Percentiles rank a stretch among this genome's conserved stretches.
Evolutionary conservation across 2,797 vertebrate genomes (phyloP).

Genomic region (Cirrhinus mrigala): DNA sequence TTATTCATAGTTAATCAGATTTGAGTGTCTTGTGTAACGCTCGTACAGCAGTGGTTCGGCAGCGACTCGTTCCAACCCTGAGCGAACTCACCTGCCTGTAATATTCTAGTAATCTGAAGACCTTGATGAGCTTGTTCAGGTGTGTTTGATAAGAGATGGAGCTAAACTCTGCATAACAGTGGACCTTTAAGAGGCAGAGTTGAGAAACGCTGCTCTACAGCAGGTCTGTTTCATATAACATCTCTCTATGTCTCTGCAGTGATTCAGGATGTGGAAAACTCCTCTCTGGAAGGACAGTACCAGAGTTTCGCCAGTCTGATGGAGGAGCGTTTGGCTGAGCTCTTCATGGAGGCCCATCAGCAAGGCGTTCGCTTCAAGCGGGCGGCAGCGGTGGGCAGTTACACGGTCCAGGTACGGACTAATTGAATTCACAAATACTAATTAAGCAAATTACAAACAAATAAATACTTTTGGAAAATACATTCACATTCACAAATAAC

Average conservation of each 20-base stretch:
- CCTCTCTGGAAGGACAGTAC: constrained; percentile 89
- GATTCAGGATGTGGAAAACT: constrained; percentile 93
- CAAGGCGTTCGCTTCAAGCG: constrained; percentile 89
- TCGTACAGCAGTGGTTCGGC: not conserved
- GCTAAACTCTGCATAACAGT: not conserved
- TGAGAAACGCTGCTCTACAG: not conserved
- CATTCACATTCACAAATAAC: too few relatives aligned
- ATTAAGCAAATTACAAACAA: not conserved
- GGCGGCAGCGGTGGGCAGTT: constrained; percentile 90
- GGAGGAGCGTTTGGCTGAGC: constrained; percentile 93
- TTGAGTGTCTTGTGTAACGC: not conserved
- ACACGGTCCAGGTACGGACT: constrained; percentile 91
- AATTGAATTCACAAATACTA: not conserved
- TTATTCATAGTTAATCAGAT: not conserved
- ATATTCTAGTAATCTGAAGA: not conserved
- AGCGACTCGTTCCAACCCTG: not conserved
- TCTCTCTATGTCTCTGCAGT: constrained; percentile 76
- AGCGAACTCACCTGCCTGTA: not conserved
- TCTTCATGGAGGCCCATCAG: constrained; percentile 91
- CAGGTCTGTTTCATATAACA: not conserved
- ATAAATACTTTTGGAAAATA: not conserved
- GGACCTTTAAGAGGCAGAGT: too few relatives aligned
- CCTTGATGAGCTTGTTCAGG: not conserved
- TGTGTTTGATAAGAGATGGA: not conserved
- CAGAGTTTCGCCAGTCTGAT: constrained; percentile 96